Base-by-base conservation (phyloP, 1,140 invertebrate species). In the Heliconius eleuchia region DNA sequence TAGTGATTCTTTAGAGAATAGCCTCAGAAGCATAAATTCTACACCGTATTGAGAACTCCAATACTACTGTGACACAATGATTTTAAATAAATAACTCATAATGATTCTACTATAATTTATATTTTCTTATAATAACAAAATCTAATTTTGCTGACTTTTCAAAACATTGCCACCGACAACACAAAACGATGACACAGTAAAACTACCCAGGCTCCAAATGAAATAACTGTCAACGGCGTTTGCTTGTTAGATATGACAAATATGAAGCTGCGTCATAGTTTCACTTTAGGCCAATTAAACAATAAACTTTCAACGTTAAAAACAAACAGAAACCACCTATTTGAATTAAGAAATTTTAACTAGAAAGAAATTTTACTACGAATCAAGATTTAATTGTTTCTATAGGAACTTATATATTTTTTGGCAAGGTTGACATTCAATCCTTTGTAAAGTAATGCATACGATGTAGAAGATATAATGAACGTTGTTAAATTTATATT, bases 251-350 rank as follows among this genome's bases (percentile, higher is more conserved):
- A 79, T 66, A 74, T 71, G 57, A 78, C 72, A 75, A 76, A 79
- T 46, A 66, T 66, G 60, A 66, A 77, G 77, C 78, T 78, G 55
- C 55, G 80, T 71, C 82, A 83, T 79, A 79, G 78, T 75, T 83
- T 78, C 76, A 80, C 76, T 83, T 66, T 71, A 74, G 55, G 23
- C 30, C 76, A 80, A 77, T 75, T 78, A 71, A 78, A 66, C 60
- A 66, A 66, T 23, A 66, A 66, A 80, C 73, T 73, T 74, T 80
- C 71, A 71, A 50, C 37, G 27, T 30, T 79, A 34, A 73, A 79
- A 79, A 79, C 60, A 66, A 27, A 66, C 27, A 66, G 42, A 16
- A 46, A 46, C 42, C 1, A 46, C 0, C 42, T 16, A 46, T 46
- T 46, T 16, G 42, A 46, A 46, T 16, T 46, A 16, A 4, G 42